Evolutionary conservation across 2,113 vertebrate genomes (phyloP).

Genomic region (Odocoileus hemionus): DNA sequence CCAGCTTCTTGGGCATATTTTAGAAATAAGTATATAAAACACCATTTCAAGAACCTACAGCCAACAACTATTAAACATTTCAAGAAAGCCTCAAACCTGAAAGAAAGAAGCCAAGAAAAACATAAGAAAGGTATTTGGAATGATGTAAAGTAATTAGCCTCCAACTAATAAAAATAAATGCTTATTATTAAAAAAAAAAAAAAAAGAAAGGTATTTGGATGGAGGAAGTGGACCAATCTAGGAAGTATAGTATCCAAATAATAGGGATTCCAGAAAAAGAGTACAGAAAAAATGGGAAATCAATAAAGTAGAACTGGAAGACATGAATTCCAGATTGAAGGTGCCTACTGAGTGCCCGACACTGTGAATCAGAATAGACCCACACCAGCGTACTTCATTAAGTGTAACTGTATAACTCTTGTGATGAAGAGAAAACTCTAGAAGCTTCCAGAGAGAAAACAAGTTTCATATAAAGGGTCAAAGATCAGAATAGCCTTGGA

Average conservation of each 20-base stretch:
- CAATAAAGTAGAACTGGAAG: neutral
- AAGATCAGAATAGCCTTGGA: neutral
- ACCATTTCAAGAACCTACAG: neutral
- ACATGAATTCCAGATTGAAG: neutral
- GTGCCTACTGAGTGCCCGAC: neutral
- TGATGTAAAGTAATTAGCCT: too few relatives aligned
- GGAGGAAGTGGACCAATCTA: neutral
- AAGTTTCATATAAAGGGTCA: neutral
- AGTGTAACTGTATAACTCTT: neutral
- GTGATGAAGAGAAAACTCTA: neutral
- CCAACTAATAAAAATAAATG: too few relatives aligned
- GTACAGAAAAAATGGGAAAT: neutral
- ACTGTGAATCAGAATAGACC: neutral
- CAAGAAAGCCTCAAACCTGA: neutral
- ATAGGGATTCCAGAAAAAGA: neutral
- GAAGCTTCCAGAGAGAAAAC: neutral
- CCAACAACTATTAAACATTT: neutral
- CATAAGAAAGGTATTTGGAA: neutral
- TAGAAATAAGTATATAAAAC: conserved; percentile 1
- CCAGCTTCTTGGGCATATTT: neutral
- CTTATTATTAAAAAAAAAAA: too few relatives aligned
- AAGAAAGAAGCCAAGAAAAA: neutral
- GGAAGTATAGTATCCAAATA: neutral
- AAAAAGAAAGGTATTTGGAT: neutral
- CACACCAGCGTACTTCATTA: neutral